Conservation (phyloP, 2,888 invertebrate species). For the Eupithecia dodoneata region DNA sequence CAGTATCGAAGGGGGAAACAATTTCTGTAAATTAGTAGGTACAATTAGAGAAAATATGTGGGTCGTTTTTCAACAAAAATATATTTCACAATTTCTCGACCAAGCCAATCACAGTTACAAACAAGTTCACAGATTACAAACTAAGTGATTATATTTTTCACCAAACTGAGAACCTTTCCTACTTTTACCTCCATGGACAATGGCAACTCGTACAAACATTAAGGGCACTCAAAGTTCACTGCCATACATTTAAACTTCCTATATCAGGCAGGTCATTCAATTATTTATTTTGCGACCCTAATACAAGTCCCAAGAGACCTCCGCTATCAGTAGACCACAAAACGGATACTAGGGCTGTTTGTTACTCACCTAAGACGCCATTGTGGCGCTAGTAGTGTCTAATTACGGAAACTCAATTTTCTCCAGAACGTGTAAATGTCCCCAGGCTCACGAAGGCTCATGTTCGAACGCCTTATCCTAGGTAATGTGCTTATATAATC, state of each 20-base stretch:
- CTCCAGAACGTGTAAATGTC: constrained; percentile 32
- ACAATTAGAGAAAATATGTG: background rate
- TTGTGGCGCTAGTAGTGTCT: constrained; percentile 13
- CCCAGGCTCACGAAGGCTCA: constrained; percentile 25
- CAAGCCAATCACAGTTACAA: background rate
- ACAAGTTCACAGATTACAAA: background rate
- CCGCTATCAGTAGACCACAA: constrained; percentile 2
- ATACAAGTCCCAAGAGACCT: background rate
- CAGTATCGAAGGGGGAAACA: background rate
- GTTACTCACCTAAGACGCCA: constrained; percentile 15
- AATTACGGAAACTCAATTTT: constrained; percentile 35
- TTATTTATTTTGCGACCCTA: no score
- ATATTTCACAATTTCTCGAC: background rate
- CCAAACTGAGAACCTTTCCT: background rate
- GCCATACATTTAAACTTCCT: background rate
- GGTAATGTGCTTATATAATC: constrained; percentile 30
- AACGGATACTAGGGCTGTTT: constrained; percentile 2
- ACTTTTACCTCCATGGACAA: background rate
- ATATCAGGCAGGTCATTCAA: background rate
- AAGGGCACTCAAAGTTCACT: background rate
- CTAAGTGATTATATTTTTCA: background rate
- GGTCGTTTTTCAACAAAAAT: background rate
- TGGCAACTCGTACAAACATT: background rate
- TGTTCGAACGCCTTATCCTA: constrained; percentile 26
- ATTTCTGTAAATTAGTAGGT: background rate